phyloP scores from a whole-genome alignment of 2,113 vertebrate species.

The Bombycilla garrulus region DNA sequence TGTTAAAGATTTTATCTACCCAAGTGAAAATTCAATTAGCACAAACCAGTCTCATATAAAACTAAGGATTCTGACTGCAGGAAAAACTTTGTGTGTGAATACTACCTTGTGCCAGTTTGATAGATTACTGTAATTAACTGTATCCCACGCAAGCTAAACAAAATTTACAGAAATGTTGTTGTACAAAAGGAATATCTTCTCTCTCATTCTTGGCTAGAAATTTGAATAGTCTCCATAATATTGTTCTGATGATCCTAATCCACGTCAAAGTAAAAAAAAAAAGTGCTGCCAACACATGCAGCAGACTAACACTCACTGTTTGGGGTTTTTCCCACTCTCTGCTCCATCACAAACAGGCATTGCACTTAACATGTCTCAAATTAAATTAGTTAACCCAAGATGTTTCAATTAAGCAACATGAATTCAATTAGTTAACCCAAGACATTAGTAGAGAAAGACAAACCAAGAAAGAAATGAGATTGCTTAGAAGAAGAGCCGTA shows the following conservation, averaged over 20 bases:
- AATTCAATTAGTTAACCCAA: conserved; percentile 68
- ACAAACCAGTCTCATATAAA: conserved; percentile 71
- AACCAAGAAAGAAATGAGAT: conserved; percentile 20
- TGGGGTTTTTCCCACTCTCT: accelerated
- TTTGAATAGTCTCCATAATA: conserved; percentile 23
- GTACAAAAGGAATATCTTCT: conserved; percentile 60
- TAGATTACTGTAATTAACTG: conserved; percentile 85
- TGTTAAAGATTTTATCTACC: conserved; percentile 84
- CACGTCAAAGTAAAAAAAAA: not conserved
- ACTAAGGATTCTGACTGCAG: conserved; percentile 72
- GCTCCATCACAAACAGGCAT: not conserved
- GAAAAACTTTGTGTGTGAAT: conserved; percentile 73
- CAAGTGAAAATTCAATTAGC: conserved; percentile 83
- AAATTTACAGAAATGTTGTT: conserved; percentile 74
- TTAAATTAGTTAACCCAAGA: conserved; percentile 69
- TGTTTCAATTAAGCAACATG: conserved; percentile 69
- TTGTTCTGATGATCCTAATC: conserved; percentile 14
- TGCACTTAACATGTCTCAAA: conserved; percentile 39
- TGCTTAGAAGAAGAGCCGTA: not conserved
- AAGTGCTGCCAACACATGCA: not conserved
- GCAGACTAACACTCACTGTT: not conserved
- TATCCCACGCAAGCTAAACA: conserved; percentile 78
- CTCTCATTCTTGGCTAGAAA: conserved; percentile 43
- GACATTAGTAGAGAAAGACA: conserved; percentile 8
- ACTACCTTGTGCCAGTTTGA: conserved; percentile 80